These are phyloP conservation scores for Carassius auratus DNA, from an alignment of 2,113 vertebrate species.

Conservation along the genomic window DNA sequence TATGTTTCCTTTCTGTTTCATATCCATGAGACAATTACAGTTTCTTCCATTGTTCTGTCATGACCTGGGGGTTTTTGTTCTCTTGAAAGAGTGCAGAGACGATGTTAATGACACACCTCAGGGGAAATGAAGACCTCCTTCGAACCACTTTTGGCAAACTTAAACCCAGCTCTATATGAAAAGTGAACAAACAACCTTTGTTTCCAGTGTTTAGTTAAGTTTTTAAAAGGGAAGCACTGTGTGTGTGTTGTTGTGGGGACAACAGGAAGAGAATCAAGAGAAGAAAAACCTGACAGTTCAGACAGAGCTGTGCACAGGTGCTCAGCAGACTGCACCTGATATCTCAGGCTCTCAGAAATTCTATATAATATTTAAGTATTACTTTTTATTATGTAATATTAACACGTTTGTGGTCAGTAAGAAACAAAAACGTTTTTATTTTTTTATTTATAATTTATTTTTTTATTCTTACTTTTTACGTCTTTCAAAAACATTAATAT, in stretches of 20 bases:
- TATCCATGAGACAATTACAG: neutral
- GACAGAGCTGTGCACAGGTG: too few species aligned
- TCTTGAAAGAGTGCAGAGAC: slow-evolving; percentile 8
- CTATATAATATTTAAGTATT: neutral
- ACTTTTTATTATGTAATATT: neutral
- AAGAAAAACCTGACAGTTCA: too few species aligned
- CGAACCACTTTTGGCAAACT: slow-evolving; percentile 19
- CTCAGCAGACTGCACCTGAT: neutral
- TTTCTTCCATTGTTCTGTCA: slow-evolving; percentile 5
- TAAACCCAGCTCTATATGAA: neutral
- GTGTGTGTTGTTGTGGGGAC: too few species aligned
- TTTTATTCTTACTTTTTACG: too few species aligned
- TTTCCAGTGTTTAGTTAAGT: slow-evolving; percentile 14
- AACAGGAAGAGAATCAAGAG: neutral
- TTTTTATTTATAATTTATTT: too few species aligned
- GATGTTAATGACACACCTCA: slow-evolving; percentile 26
- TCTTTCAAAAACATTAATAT: neutral
- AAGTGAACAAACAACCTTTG: slow-evolving; percentile 14
- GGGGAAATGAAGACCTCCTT: slow-evolving; percentile 13
- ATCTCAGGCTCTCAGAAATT: too few species aligned
- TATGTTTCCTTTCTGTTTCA: neutral
- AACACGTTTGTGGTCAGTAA: too few species aligned
- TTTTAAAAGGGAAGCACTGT: too few species aligned
- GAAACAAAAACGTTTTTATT: too few species aligned
- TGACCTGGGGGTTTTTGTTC: slow-evolving; percentile 12